Evolutionary conservation across 2,113 vertebrate genomes (phyloP).

Genomic region (Poeciliopsis turrubarensis): DNA sequence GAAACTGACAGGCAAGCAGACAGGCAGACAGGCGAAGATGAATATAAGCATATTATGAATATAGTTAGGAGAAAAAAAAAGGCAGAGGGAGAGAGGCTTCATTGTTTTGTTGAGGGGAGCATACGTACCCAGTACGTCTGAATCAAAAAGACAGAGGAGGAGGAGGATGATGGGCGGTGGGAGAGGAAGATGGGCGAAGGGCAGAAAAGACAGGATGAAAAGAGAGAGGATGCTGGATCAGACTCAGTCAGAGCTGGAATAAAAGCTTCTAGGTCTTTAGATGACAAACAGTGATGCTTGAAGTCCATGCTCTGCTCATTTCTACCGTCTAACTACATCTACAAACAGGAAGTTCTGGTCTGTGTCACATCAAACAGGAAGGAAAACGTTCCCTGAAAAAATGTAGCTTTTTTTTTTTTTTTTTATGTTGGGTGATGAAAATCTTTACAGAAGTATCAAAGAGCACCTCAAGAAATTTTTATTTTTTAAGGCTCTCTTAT

Average conservation of each 20-base stretch:
- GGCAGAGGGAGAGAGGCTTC: slow-evolving; percentile 29
- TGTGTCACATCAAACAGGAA: background rate
- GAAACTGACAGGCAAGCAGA: slow-evolving; percentile 74
- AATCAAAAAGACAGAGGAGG: slow-evolving; percentile 64
- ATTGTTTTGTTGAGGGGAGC: slow-evolving; percentile 60
- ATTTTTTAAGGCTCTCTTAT: no score
- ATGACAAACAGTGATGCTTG: slow-evolving; percentile 3
- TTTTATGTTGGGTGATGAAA: background rate
- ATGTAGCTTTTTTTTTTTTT: background rate
- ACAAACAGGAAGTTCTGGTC: background rate
- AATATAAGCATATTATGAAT: slow-evolving; percentile 65
- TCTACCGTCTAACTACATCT: background rate
- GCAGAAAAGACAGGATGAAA: slow-evolving; percentile 75
- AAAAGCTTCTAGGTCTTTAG: slow-evolving; percentile 27
- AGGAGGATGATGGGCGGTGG: slow-evolving; percentile 44
- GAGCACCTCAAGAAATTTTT: background rate
- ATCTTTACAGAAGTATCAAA: background rate
- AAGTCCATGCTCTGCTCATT: background rate
- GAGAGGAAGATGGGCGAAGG: slow-evolving; percentile 51
- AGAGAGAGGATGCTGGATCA: slow-evolving; percentile 77
- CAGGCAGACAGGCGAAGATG: slow-evolving; percentile 63
- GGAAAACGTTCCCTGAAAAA: background rate
- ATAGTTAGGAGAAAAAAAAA: slow-evolving; percentile 44
- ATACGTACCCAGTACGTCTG: slow-evolving; percentile 93
- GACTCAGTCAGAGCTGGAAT: slow-evolving; percentile 64